Base-by-base conservation (phyloP, 64 coral and sea anemone genomes). In the Pocillopora verrucosa region DNA sequence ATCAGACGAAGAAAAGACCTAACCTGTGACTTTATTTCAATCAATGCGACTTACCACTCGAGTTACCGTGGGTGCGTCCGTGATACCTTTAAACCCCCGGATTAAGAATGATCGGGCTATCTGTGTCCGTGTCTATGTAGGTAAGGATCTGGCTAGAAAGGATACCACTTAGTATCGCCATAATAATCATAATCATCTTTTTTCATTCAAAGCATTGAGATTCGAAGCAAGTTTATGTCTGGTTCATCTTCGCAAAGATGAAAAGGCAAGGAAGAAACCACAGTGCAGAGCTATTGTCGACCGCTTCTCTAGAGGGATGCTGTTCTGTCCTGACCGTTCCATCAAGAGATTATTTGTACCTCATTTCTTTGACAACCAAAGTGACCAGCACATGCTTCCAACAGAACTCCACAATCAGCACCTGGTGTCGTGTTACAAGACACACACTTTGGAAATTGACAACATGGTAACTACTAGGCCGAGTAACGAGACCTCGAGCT, bases 401-500 rank as follows among this genome's bases (percentile, higher is more conserved):
- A 4, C 13, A 56, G 64, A 85, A 3, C 20, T 16, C 4, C 82
- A 85, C 68, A 85, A 5, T 38, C 63, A 85, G 6, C 82, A 72
- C n/a, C 11, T 85, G 11, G 20, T 20, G 13, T 72, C 38, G 11
- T 5, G 9, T 10, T 85, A 85, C 82, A 37, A 13, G n/a, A 85
- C 82, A 9, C 82, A 72, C 9, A 58, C 36, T 6, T 38, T 85
- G 36, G 82, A 85, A 51, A 65, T 85, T 22, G 57, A 72, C 22
- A 72, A 14, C 36, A 15, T 37, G 1, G 70, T 36, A 16, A 11
- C 70, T 36, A 41, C 19, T 37, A 35, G 70, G 19, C 25, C 20
- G 10, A 24, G 67, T 1, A 3, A 20, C 20, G 19, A 30, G 25
- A 72, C 13, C 62, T 9, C 19, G 19, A 14, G 26, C 36, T 72